Percentiles rank a stretch among this genome's conserved stretches.
Conservation (phyloP, 2,113 vertebrate genomes). For the Syngnathus typhle region DNA sequence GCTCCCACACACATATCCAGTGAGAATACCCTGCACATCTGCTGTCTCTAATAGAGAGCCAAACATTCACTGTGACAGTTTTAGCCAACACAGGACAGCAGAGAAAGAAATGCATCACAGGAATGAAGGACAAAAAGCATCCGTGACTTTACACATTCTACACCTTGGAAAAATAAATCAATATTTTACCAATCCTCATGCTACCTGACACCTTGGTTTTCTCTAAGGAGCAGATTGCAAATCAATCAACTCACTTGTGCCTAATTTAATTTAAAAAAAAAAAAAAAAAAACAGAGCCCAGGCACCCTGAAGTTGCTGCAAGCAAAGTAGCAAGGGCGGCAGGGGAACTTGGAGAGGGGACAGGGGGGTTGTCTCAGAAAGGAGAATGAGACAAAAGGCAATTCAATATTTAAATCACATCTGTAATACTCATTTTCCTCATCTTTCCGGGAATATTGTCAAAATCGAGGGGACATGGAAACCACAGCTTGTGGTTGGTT, state of each 20-base stretch:
- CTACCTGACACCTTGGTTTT: constrained; percentile 45
- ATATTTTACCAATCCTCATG: constrained; percentile 55
- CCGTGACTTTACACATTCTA: constrained; percentile 27
- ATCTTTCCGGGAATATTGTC: constrained; percentile 1
- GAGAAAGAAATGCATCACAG: constrained; percentile 13
- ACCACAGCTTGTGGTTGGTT: neutral
- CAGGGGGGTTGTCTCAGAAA: constrained; percentile 50
- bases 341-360: neutral
- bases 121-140: constrained; percentile 28
- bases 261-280: constrained; percentile 60
- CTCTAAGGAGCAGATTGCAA: constrained; percentile 48
- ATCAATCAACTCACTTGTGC: constrained; percentile 54
- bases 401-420: constrained; percentile 45
- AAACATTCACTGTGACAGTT: constrained; percentile 29
- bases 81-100: constrained; percentile 22
- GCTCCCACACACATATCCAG: constrained; percentile 12
- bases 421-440: constrained; percentile 10
- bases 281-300: constrained; percentile 43
- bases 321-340: constrained; percentile 20
- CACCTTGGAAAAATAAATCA: neutral
- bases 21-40: constrained; percentile 31
- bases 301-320: constrained; percentile 33
- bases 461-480: neutral
- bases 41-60: constrained; percentile 41
- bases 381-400: constrained; percentile 50